Evolutionary conservation across 2,797 vertebrate species (phyloP).

Genomic region (Vipera ursinii): DNA sequence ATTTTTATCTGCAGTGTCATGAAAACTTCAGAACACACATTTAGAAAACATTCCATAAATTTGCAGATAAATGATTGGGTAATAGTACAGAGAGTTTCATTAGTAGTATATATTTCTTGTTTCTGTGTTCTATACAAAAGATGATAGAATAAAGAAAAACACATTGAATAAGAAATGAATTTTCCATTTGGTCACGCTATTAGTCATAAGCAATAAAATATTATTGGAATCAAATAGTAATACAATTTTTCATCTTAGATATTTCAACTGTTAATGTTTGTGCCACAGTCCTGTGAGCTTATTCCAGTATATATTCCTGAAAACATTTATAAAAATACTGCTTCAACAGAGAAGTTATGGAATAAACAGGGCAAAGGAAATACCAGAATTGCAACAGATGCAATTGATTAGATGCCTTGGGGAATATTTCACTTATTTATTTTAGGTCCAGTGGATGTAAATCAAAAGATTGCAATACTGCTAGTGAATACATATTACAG

Average conservation of each 20-base stretch:
- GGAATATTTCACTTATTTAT: constrained; percentile 70
- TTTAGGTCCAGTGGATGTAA: constrained; percentile 68
- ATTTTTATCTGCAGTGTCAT: constrained; percentile 47
- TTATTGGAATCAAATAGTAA: constrained; percentile 38
- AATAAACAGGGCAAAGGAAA: constrained; percentile 73
- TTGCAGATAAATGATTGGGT: constrained; percentile 37
- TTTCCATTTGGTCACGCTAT: constrained; percentile 47
- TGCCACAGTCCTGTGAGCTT: constrained; percentile 41
- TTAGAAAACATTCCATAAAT: constrained; percentile 53
- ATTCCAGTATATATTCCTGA: constrained; percentile 67
- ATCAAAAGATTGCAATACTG: constrained; percentile 66
- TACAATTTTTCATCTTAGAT: constrained; percentile 45
- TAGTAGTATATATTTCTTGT: constrained; percentile 48
- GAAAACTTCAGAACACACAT: constrained; percentile 46
- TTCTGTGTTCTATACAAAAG: constrained; percentile 24
- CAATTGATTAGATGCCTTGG: constrained; percentile 72
- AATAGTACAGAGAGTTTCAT: constrained; percentile 36
- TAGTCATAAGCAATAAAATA: constrained; percentile 55
- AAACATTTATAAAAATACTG: constrained; percentile 68
- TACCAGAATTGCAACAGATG: constrained; percentile 71
- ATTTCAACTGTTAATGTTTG: constrained; percentile 42
- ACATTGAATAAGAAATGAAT: constrained; percentile 35
- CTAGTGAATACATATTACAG: constrained; percentile 60
- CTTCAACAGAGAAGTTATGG: constrained; percentile 66
- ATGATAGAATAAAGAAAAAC: constrained; percentile 30